These are phyloP conservation scores for Gastrophysa polygoni DNA, from an alignment of 2,888 invertebrate genomes.

Conservation along the genomic window DNA sequence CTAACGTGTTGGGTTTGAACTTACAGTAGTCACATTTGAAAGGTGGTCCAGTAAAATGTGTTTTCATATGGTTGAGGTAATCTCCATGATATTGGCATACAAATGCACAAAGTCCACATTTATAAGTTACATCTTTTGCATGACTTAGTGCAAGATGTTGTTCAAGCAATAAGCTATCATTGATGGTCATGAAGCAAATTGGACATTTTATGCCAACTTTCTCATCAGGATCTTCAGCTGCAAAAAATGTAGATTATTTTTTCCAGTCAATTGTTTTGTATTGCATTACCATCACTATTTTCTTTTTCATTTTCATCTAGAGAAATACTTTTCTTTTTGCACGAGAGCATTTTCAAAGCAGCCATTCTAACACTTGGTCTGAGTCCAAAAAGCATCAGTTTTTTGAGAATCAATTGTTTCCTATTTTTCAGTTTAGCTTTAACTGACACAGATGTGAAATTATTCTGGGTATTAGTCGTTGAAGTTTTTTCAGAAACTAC, in stretches of 20 bases:
- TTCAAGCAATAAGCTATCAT: conserved; percentile 60
- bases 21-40: conserved; percentile 67
- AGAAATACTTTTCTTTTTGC: conserved; percentile 53
- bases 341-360: conserved; percentile 55
- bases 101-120: conserved; percentile 68
- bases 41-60: conserved; percentile 67
- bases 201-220: conserved; percentile 60
- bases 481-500: conserved; percentile 51
- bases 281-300: conserved; percentile 42
- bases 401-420: conserved; percentile 54
- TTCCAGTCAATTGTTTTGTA: background rate
- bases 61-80: conserved; percentile 67
- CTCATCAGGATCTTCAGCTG: conserved; percentile 47
- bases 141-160: conserved; percentile 64
- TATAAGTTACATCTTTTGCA: conserved; percentile 64
- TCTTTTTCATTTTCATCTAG: conserved; percentile 48
- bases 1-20: conserved; percentile 25
- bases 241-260: conserved; percentile 10
- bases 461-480: conserved; percentile 41
- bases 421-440: conserved; percentile 54
- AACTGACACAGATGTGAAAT: conserved; percentile 50
- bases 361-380: conserved; percentile 58
- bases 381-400: conserved; percentile 54
- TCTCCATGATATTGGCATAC: conserved; percentile 67
- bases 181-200: conserved; percentile 61